Evolutionary conservation across 2,888 invertebrate genomes (phyloP).

Genomic region (Dilophus febrilis): DNA sequence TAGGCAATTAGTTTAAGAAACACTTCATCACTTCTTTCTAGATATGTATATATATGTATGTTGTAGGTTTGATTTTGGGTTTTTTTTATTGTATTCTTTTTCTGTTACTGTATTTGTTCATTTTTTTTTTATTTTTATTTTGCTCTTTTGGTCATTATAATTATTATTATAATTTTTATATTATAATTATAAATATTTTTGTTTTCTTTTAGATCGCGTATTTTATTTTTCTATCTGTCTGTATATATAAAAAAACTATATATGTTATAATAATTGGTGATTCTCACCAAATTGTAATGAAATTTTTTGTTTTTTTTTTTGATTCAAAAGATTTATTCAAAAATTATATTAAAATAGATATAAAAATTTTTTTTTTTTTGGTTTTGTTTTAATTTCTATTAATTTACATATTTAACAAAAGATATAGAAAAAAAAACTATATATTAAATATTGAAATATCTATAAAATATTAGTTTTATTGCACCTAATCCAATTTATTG

Average conservation of each 20-base stretch:
- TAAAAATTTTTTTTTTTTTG: no score
- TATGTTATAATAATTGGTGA: no score
- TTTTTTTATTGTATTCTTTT: neutral
- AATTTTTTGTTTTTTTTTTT: no score
- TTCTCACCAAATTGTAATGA: no score
- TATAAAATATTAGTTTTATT: slow-evolving; percentile 3
- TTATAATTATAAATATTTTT: neutral
- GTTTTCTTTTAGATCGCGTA: no score
- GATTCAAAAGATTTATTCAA: no score
- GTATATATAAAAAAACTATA: no score
- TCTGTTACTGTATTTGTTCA: neutral
- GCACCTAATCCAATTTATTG: slow-evolving; percentile 3
- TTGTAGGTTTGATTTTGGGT: neutral
- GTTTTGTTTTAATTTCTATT: no score
- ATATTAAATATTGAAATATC: neutral
- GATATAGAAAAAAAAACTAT: no score
- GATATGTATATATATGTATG: neutral
- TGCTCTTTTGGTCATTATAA: neutral
- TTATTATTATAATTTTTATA: neutral
- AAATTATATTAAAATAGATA: no score
- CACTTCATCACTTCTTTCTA: slow-evolving; percentile 1
- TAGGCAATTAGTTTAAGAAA: slow-evolving; percentile 3
- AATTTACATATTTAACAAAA: no score
- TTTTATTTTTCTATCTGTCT: no score
- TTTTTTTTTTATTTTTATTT: neutral